Percentiles rank a stretch among this genome's conserved stretches.
These are phyloP conservation scores for Aleiodes testaceus DNA, from an alignment of 2,888 invertebrate species.

Conservation along the genomic window DNA sequence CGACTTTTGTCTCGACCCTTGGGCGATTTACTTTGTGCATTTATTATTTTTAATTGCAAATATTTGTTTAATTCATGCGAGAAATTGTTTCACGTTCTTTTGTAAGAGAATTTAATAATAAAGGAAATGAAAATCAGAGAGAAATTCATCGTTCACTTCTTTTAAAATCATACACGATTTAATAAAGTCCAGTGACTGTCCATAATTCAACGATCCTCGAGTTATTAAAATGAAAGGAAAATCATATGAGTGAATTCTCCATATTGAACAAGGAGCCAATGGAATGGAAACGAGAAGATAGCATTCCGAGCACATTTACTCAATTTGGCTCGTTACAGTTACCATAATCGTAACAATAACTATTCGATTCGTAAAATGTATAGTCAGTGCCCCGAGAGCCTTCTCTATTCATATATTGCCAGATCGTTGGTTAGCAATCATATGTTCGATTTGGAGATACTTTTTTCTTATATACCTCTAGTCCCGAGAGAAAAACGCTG, in stretches of 20 bases:
- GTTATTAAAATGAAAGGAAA: neutral
- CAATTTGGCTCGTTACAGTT: conserved; percentile 53
- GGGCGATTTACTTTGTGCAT: too few relatives aligned
- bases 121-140: too few relatives aligned
- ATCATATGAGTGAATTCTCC: neutral
- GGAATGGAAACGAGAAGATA: conserved; percentile 53
- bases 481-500: neutral
- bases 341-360: conserved; percentile 54
- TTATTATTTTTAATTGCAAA: too few relatives aligned
- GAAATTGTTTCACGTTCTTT: too few relatives aligned
- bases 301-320: conserved; percentile 46
- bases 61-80: too few relatives aligned
- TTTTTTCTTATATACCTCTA: neutral
- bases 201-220: too few relatives aligned
- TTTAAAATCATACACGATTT: too few relatives aligned
- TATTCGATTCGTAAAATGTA: neutral
- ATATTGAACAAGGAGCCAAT: conserved; percentile 26
- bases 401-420: conserved; percentile 15
- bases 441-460: neutral
- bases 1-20: too few relatives aligned
- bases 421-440: conserved; percentile 20
- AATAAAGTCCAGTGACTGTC: too few relatives aligned
- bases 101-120: too few relatives aligned
- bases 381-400: neutral
- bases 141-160: too few relatives aligned